Conservation (phyloP, 2,113 vertebrate species). For the Phalacrocorax carbo region DNA sequence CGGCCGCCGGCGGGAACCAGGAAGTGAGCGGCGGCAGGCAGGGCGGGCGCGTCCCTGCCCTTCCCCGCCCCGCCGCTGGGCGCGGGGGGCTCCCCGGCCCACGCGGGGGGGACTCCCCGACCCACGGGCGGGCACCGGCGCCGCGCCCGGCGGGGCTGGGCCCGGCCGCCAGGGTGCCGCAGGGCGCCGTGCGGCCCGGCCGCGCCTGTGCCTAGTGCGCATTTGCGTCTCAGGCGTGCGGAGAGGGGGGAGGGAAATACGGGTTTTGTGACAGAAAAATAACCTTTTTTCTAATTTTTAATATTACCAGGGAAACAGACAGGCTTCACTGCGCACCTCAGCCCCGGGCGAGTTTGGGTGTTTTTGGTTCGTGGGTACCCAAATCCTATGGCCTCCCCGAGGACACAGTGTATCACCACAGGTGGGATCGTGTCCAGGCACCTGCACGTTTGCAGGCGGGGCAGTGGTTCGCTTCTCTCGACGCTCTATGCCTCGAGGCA, state of each 20-base stretch:
- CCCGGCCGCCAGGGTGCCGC: neutral
- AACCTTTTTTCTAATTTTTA: neutral
- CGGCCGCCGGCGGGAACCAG: too few species aligned
- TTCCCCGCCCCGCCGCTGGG: too few species aligned
- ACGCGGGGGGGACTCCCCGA: too few species aligned
- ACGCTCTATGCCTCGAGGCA: accelerated
- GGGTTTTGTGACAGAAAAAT: neutral
- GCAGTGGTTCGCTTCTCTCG: neutral
- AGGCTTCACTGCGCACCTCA: constrained; percentile 71
- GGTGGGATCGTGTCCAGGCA: constrained; percentile 20
- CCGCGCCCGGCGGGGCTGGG: too few species aligned
- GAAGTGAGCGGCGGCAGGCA: too few species aligned
- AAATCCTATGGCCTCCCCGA: constrained; percentile 88
- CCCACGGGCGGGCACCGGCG: too few species aligned
- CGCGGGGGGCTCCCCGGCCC: too few species aligned
- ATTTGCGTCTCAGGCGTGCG: neutral
- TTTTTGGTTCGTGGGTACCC: constrained; percentile 83
- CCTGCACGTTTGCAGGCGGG: neutral
- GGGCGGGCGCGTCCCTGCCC: too few species aligned
- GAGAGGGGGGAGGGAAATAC: neutral
- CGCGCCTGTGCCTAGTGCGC: neutral
- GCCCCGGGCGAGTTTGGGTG: constrained; percentile 73
- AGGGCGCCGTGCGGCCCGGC: neutral
- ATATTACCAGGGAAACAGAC: too few species aligned
- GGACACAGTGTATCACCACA: constrained; percentile 84